These are phyloP conservation scores for Xylocopa sonorina DNA, from an alignment of 1,140 invertebrate genomes.

Conservation along the genomic window DNA sequence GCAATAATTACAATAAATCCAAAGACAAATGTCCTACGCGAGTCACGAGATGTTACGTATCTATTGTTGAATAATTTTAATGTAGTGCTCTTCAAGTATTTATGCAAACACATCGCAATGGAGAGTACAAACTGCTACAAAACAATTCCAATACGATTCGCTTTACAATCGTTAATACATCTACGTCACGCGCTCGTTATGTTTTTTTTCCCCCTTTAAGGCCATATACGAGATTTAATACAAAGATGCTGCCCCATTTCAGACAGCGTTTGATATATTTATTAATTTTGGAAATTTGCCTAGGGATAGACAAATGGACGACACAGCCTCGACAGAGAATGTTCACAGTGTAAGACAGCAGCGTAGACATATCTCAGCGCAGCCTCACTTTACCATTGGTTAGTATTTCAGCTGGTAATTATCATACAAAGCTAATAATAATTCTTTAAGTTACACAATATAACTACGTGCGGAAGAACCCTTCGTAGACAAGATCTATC, in stretches of 20 bases:
- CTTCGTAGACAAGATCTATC: conserved; percentile 65
- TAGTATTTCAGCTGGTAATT: conserved; percentile 49
- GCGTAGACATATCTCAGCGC: conserved; percentile 74
- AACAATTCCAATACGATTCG: conserved; percentile 76
- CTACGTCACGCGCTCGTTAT: conserved; percentile 63
- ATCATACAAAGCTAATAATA: conserved; percentile 58
- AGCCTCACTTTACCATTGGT: conserved; percentile 70
- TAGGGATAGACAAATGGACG: conserved; percentile 69
- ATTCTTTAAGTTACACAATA: conserved; percentile 33
- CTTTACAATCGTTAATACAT: conserved; percentile 65
- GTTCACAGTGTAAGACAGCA: conserved; percentile 77
- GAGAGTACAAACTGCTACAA: conserved; percentile 78
- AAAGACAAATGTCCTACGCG: conserved; percentile 28
- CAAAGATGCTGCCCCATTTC: conserved; percentile 63
- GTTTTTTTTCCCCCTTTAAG: conserved; percentile 74
- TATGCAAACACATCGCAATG: conserved; percentile 74
- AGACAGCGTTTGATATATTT: conserved; percentile 67
- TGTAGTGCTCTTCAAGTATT: conserved; percentile 60
- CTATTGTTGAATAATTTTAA: conserved; percentile 66
- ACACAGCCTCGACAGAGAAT: conserved; percentile 80
- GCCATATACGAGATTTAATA: conserved; percentile 75
- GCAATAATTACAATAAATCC: not conserved
- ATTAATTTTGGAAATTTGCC: conserved; percentile 72
- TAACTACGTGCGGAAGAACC: conserved; percentile 56
- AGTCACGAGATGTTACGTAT: conserved; percentile 59